phyloP scores from a whole-genome alignment of 64 coral and sea anemone species.

The Montipora efflorescens region DNA sequence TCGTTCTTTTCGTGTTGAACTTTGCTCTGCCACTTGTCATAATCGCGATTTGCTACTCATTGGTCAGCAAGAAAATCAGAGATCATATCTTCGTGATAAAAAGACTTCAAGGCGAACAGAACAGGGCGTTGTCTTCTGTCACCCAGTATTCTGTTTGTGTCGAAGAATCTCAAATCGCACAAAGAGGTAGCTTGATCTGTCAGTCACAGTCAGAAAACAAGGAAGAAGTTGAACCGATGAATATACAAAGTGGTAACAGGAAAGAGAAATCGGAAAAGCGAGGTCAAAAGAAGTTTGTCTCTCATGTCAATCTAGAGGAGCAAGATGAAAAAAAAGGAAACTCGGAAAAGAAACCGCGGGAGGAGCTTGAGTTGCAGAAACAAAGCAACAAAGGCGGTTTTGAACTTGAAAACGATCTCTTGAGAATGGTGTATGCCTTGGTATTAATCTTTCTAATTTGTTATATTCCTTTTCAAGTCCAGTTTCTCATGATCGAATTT shows the following conservation, averaged over 20 bases:
- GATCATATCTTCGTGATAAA: slow-evolving; percentile 73
- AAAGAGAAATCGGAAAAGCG: not conserved
- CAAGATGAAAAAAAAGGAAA: not conserved
- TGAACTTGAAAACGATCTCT: slow-evolving; percentile 82
- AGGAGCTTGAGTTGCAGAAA: not conserved
- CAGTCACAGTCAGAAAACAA: slow-evolving; percentile 19
- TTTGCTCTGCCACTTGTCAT: slow-evolving; percentile 72
- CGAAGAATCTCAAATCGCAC: not conserved
- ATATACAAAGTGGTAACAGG: not conserved
- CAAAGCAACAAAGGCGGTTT: slow-evolving; percentile 37
- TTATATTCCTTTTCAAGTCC: slow-evolving; percentile 80
- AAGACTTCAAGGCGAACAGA: slow-evolving; percentile 22
- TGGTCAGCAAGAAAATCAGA: slow-evolving; percentile 67
- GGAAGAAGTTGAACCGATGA: not conserved
- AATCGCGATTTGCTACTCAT: slow-evolving; percentile 65
- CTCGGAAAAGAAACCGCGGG: not conserved
- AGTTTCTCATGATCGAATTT: slow-evolving; percentile 79
- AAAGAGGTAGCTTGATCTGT: slow-evolving; percentile 23
- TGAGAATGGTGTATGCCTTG: slow-evolving; percentile 86
- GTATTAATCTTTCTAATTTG: slow-evolving; percentile 75
- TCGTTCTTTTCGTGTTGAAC: slow-evolving; percentile 59
- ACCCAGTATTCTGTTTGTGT: not conserved
- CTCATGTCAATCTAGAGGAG: not conserved
- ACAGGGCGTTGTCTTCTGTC: not conserved
- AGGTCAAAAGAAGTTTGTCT: not conserved